phyloP scores from a whole-genome alignment of 2,113 vertebrate species.

The Emberiza fucata region DNA sequence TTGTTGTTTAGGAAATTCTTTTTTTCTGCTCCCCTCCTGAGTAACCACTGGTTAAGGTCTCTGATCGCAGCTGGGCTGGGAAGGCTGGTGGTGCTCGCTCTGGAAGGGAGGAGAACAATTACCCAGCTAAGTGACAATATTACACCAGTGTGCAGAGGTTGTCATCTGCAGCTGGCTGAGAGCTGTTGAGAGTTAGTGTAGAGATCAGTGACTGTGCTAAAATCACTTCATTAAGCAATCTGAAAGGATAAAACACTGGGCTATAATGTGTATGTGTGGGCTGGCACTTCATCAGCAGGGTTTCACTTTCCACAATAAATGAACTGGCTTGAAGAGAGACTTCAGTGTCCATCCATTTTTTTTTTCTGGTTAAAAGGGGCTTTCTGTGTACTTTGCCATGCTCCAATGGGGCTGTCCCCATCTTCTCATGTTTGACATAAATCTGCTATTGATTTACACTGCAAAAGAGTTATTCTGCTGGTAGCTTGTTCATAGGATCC shows the following conservation, averaged over 20 bases:
- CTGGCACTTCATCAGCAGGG: background rate
- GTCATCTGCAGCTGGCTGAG: constrained; percentile 12
- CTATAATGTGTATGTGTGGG: background rate
- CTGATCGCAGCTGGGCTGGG: background rate
- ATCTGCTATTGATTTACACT: background rate
- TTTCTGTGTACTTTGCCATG: background rate
- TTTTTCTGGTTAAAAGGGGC: background rate
- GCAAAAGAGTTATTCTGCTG: background rate
- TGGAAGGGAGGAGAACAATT: background rate
- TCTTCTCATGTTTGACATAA: background rate
- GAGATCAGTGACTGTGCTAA: background rate
- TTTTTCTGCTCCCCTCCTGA: background rate
- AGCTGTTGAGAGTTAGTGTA: background rate
- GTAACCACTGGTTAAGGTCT: background rate
- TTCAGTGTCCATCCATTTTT: background rate
- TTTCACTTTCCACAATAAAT: background rate
- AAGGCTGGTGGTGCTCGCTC: background rate
- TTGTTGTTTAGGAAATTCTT: background rate
- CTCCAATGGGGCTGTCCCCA: background rate
- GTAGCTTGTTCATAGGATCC: rapidly evolving
- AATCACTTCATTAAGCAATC: constrained; percentile 37
- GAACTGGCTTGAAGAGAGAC: background rate
- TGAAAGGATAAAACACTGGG: background rate
- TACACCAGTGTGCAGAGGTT: background rate
- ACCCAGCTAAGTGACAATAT: background rate